A percentile compares a stretch with the other conserved stretches of the same genome.
Conservation (phyloP, 2,797 vertebrate species). For the Clamator glandarius region DNA sequence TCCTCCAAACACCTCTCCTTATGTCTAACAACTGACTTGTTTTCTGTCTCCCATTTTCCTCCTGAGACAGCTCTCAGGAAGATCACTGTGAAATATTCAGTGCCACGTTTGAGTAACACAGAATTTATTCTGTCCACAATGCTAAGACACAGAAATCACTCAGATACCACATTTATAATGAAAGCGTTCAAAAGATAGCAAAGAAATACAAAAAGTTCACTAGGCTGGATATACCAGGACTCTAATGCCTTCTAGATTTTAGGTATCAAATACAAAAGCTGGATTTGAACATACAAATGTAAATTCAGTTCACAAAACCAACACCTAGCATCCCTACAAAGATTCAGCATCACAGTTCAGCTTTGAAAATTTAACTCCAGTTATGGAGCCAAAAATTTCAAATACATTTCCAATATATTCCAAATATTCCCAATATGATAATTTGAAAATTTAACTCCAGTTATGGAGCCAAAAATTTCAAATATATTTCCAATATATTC, state of each 20-base stretch:
- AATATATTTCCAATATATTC: too few relatives aligned
- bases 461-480: not conserved
- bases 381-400: not conserved
- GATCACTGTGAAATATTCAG: not conserved
- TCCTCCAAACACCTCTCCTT: not conserved
- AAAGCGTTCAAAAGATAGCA: not conserved
- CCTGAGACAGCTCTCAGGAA: not conserved
- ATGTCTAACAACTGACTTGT: not conserved
- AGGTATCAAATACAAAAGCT: not conserved
- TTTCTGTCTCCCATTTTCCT: not conserved
- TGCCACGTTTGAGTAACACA: not conserved
- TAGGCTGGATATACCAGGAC: not conserved
- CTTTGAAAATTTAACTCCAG: not conserved
- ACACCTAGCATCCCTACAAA: not conserved
- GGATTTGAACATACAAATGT: not conserved
- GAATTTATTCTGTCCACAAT: not conserved
- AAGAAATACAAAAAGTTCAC: not conserved
- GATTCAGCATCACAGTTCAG: not conserved
- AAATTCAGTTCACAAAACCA: not conserved
- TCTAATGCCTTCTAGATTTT: not conserved
- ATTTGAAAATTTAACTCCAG: not conserved
- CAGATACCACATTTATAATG: not conserved
- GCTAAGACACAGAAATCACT: not conserved
- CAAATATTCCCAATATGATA: not conserved
- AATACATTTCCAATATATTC: too few relatives aligned